phyloP scores from a whole-genome alignment of 2,888 invertebrate species.

The Meliscaeva auricollis region DNA sequence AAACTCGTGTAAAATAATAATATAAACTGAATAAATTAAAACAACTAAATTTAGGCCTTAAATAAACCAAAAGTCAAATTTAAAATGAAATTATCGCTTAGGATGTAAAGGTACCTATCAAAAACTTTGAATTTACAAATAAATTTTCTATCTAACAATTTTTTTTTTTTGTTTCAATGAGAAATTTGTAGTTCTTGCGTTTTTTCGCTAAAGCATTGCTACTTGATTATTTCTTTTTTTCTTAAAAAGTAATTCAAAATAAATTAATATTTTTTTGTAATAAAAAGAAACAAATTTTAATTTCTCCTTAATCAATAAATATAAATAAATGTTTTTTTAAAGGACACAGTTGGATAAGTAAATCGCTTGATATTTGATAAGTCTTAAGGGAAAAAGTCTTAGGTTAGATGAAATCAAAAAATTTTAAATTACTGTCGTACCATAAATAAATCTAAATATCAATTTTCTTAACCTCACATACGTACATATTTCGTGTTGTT shows the following conservation, averaged over 20 bases:
- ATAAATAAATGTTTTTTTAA: too few species aligned
- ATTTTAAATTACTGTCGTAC: too few species aligned
- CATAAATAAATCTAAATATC: too few species aligned
- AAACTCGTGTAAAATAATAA: conserved; percentile 61
- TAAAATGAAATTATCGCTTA: conserved; percentile 68
- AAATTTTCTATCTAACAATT: conserved; percentile 42
- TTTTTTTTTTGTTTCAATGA: conserved; percentile 1
- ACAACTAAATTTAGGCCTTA: conserved; percentile 60
- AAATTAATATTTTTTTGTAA: conserved; percentile 15
- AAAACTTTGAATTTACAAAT: conserved; percentile 1
- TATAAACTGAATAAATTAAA: conserved; percentile 35
- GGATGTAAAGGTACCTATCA: conserved; percentile 60
- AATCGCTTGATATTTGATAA: conserved; percentile 56
- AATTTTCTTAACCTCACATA: too few species aligned
- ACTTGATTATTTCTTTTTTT: too few species aligned
- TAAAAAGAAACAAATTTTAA: background rate
- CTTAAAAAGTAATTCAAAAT: too few species aligned
- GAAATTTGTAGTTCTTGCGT: conserved; percentile 41
- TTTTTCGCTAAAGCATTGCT: conserved; percentile 67
- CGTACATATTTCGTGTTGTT: too few species aligned
- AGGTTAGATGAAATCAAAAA: too few species aligned
- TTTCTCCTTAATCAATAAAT: background rate
- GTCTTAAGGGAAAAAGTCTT: background rate
- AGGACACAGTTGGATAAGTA: conserved; percentile 53
- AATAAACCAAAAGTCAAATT: conserved; percentile 70